Evolutionary conservation across 2,113 vertebrate genomes (phyloP).

Genomic region (Neotragus moschatus): DNA sequence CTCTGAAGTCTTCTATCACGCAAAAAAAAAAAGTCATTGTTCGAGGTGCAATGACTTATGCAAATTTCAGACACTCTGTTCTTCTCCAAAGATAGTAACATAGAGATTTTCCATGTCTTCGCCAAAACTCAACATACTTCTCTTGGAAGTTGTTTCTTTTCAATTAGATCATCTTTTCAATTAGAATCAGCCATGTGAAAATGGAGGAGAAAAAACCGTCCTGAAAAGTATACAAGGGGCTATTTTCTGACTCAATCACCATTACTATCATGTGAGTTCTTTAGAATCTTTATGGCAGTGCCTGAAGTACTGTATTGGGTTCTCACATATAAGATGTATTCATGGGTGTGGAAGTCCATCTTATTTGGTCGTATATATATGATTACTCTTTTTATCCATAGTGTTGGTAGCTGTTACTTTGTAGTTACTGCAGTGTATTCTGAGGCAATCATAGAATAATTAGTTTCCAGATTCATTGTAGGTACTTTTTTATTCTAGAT

Average conservation of each 20-base stretch:
- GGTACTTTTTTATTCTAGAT: not conserved
- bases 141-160: not conserved
- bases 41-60: not conserved
- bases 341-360: not conserved
- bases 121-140: not conserved
- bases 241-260: not conserved
- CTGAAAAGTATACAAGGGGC: not conserved
- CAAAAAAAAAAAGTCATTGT: not conserved
- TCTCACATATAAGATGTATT: not conserved
- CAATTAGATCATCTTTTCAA: not conserved
- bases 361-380: not conserved
- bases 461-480: not conserved
- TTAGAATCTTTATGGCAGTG: constrained; percentile 12
- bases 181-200: not conserved
- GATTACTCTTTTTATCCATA: not conserved
- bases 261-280: not conserved
- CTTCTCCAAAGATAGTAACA: not conserved
- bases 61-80: not conserved
- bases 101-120: not conserved
- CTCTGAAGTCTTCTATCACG: not conserved
- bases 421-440: not conserved
- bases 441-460: not conserved
- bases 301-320: not conserved
- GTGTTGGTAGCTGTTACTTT: not conserved
- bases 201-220: not conserved